Conservation (phyloP, 2,888 invertebrate genomes). For the Brachyopa scutellaris region DNA sequence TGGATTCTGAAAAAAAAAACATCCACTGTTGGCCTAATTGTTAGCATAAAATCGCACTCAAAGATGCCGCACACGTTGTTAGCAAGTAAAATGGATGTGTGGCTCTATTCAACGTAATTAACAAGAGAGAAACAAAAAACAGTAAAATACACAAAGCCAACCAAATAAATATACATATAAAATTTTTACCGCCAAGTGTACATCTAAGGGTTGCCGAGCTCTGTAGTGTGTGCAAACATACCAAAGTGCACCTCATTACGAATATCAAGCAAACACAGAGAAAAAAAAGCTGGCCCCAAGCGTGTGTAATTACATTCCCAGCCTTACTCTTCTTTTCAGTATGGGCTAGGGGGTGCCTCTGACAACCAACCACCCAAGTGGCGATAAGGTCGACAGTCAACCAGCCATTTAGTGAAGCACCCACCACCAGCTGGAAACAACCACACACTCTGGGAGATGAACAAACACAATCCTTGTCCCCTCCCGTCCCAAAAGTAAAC, state of each 20-base stretch:
- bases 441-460: constrained; percentile 6
- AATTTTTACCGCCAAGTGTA: constrained; percentile 17
- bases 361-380: constrained; percentile 55
- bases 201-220: constrained; percentile 38
- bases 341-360: neutral
- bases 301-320: constrained; percentile 33
- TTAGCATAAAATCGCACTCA: constrained; percentile 56
- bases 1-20: neutral
- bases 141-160: neutral
- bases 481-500: constrained; percentile 45
- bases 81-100: constrained; percentile 45
- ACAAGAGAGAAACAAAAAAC: constrained; percentile 16
- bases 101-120: constrained; percentile 47
- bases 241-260: constrained; percentile 59
- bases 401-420: constrained; percentile 49
- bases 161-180: constrained; percentile 11
- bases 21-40: constrained; percentile 36
- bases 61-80: constrained; percentile 50
- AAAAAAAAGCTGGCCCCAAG: neutral
- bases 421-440: constrained; percentile 32
- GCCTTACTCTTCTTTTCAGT: neutral
- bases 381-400: constrained; percentile 37
- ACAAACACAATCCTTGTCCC: constrained; percentile 55
- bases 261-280: constrained; percentile 40
- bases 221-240: constrained; percentile 40